phyloP scores from a whole-genome alignment of 2,113 vertebrate genomes.

The Psettodes erumei region DNA sequence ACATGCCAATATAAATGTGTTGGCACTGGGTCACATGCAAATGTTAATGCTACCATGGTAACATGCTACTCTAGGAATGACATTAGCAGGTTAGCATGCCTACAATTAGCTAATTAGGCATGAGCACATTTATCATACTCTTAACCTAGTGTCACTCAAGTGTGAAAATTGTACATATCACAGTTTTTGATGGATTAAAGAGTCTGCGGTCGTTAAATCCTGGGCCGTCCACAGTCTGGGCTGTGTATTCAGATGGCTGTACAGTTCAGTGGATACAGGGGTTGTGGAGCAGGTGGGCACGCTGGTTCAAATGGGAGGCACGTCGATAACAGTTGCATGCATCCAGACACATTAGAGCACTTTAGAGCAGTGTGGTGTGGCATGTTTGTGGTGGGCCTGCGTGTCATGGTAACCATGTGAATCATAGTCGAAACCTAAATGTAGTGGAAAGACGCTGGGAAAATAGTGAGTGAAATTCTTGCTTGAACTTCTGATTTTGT shows the following conservation, averaged over 20 bases:
- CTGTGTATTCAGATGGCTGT: not conserved
- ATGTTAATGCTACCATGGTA: too few relatives aligned
- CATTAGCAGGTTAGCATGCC: conserved; percentile 16
- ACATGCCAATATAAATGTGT: not conserved
- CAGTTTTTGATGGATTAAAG: not conserved
- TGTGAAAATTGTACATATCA: not conserved
- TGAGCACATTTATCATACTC: conserved; percentile 13
- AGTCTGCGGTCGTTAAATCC: not conserved
- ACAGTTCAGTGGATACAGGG: not conserved
- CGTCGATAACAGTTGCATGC: conserved; percentile 41
- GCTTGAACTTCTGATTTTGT: conserved; percentile 80
- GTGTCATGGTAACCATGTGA: conserved; percentile 59
- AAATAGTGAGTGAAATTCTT: conserved; percentile 69
- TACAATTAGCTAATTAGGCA: conserved; percentile 18
- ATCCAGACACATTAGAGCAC: conserved; percentile 46
- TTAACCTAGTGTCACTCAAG: not conserved
- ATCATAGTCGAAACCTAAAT: conserved; percentile 50
- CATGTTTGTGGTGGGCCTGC: conserved; percentile 33
- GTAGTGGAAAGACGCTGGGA: conserved; percentile 66
- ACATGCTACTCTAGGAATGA: conserved; percentile 8
- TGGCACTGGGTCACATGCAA: not conserved
- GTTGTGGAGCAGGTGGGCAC: not conserved
- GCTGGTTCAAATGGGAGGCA: conserved; percentile 15
- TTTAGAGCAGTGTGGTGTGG: conserved; percentile 35
- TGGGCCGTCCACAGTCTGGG: not conserved